Base-by-base conservation (phyloP, 2,113 vertebrate genomes). In the Uria aalge region DNA sequence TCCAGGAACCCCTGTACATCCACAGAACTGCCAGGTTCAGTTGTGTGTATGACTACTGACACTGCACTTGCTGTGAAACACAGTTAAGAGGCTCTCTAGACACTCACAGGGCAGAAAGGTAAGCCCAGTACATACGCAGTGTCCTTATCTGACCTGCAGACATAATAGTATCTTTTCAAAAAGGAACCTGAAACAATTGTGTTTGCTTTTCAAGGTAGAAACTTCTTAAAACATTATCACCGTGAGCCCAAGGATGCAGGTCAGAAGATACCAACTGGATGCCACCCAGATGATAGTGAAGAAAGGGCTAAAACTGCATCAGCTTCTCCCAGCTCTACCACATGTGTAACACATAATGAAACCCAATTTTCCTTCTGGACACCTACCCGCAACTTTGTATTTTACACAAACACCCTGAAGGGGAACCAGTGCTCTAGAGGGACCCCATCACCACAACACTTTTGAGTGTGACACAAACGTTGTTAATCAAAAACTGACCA, bases 231-330 rank as follows among this genome's bases (percentile, higher is more conserved):
- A 41, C 1, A 0, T 73, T 83, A n/a, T 22, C 29, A 73, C 52
- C 5, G 0, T 13, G 15, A 90, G 45, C 19, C 36, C 62, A 68
- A 69, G 32, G 66, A 87, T 12, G 36, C 32, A 62, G 36, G 20
- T 78, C 57, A 81, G 86, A 78, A 72, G 68, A 68, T 2, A 69
- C 9, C 29, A 78, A 63, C 34, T 8, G 30, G 55, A 55, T 3
- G 4, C 40, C 55, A 55, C 12, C 11, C 29, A 67, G 47, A 23
- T 0, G 0, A 66, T 2, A 30, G 29, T 3, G 15, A 90, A 92
- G 23, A 41, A 30, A 9, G 15, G 17, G 27, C 18, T 82, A 40
- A 76, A 90, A 55, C 34, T 17, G 13, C 17, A 78, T 20, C 56
- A 64, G 52, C 34, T 75, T 60, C 36, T 72, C 36, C n/a, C 79